phyloP scores from a whole-genome alignment of 2,113 vertebrate species.

The Corythoichthys intestinalis region DNA sequence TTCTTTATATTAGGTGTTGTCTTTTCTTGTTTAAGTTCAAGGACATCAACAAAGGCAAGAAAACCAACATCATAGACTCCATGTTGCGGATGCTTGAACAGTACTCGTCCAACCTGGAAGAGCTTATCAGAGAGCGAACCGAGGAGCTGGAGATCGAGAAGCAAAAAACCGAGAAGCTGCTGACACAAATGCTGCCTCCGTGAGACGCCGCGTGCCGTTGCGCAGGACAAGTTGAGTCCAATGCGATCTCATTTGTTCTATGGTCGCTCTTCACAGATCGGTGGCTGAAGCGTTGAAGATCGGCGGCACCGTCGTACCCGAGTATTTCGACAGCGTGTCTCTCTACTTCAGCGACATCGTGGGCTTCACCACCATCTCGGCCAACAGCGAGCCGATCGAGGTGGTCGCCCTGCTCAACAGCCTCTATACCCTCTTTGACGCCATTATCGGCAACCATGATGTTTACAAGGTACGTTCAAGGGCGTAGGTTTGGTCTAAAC shows the following conservation, averaged over 20 bases:
- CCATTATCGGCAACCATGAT: constrained; percentile 77
- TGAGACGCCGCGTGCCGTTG: constrained; percentile 38
- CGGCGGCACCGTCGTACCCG: constrained; percentile 70
- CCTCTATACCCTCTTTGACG: constrained; percentile 79
- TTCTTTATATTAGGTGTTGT: background rate
- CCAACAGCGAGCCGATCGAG: constrained; percentile 78
- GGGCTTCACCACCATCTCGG: constrained; percentile 79
- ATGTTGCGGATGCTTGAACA: constrained; percentile 72
- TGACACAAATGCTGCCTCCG: constrained; percentile 78
- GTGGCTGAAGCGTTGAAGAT: constrained; percentile 74
- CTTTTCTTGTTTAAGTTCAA: constrained; percentile 42
- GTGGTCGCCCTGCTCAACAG: constrained; percentile 81
- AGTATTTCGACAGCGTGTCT: constrained; percentile 74
- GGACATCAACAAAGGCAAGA: constrained; percentile 63
- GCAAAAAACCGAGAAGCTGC: constrained; percentile 78
- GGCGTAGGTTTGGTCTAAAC: background rate
- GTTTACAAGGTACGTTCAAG: constrained; percentile 73
- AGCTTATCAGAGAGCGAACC: constrained; percentile 77
- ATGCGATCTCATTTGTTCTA: background rate
- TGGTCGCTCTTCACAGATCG: constrained; percentile 52
- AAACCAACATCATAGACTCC: constrained; percentile 68
- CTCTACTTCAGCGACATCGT: constrained; percentile 82
- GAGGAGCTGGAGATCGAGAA: constrained; percentile 80
- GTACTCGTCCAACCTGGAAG: constrained; percentile 79
- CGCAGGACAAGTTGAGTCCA: background rate